Conservation (phyloP, 2,113 vertebrate genomes). For the Mobula hypostoma region DNA sequence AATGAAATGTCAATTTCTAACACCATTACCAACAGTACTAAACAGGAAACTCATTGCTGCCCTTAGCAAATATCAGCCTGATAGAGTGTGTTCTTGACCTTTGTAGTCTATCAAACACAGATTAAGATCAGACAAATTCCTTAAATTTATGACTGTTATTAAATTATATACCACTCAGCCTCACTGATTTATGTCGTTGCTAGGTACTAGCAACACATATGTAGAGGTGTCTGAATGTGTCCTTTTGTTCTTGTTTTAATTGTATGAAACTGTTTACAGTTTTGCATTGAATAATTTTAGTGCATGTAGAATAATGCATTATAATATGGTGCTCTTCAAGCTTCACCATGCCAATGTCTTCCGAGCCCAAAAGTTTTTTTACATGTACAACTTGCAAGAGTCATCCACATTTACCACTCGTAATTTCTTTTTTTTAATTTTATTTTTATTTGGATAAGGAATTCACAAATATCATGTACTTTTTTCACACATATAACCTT, state of each 20-base stretch:
- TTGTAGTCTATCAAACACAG: slow-evolving; percentile 1
- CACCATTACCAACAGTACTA: slow-evolving; percentile 4
- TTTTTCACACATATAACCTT: too few relatives aligned
- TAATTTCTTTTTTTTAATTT: too few relatives aligned
- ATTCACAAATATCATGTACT: too few relatives aligned
- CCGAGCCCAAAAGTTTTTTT: too few relatives aligned
- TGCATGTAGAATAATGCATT: too few relatives aligned
- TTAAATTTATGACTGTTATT: slow-evolving; percentile 29
- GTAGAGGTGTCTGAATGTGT: not conserved
- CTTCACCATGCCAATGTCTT: too few relatives aligned
- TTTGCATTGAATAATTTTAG: not conserved
- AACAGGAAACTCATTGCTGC: not conserved
- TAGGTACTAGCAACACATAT: not conserved
- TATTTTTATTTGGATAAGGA: too few relatives aligned
- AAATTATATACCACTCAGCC: not conserved
- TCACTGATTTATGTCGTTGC: not conserved
- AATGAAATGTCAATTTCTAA: not conserved
- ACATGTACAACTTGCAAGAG: too few relatives aligned
- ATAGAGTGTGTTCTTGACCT: slow-evolving; percentile 4
- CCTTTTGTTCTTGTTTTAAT: not conserved
- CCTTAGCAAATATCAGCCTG: slow-evolving; percentile 5
- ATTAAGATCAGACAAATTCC: slow-evolving; percentile 31
- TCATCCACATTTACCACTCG: too few relatives aligned
- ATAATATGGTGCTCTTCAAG: too few relatives aligned
- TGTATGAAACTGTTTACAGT: not conserved